These are phyloP conservation scores for Saccostrea cuccullata DNA, from an alignment of 1,140 invertebrate genomes.

Conservation along the genomic window DNA sequence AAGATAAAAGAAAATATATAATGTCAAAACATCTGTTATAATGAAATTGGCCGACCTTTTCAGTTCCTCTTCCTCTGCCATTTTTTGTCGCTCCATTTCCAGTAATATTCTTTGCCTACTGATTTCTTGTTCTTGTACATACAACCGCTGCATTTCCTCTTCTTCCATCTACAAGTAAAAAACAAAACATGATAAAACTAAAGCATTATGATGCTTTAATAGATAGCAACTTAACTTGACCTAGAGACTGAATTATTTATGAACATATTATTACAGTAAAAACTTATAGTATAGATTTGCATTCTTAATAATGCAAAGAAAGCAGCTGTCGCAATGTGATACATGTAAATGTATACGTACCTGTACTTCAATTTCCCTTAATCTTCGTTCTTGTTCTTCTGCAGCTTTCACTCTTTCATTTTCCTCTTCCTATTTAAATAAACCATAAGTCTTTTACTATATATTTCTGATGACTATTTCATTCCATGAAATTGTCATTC, in stretches of 20 bases:
- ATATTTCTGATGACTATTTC: too few species aligned
- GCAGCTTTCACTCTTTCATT: conserved; percentile 31
- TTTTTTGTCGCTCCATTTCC: conserved; percentile 57
- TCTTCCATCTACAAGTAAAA: conserved; percentile 64
- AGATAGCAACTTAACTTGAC: too few species aligned
- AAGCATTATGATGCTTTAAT: too few species aligned
- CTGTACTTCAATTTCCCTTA: conserved; percentile 69
- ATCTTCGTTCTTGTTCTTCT: conserved; percentile 60
- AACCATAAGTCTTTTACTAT: too few species aligned
- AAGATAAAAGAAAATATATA: too few species aligned
- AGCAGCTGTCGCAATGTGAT: too few species aligned
- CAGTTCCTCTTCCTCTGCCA: conserved; percentile 64
- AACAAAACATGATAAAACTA: background rate
- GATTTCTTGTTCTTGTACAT: conserved; percentile 65
- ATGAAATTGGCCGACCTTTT: conserved; percentile 42
- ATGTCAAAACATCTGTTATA: too few species aligned
- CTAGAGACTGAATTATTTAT: too few species aligned
- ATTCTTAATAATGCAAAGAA: too few species aligned
- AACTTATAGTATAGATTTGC: too few species aligned
- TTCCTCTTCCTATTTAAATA: conserved; percentile 34
- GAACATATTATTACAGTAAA: too few species aligned
- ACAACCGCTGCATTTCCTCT: conserved; percentile 67
- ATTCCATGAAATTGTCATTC: too few species aligned
- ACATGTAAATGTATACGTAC: conserved; percentile 41
- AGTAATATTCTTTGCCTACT: conserved; percentile 59